Conservation (phyloP, 2,113 vertebrate species). For the Tauraco erythrolophus region DNA sequence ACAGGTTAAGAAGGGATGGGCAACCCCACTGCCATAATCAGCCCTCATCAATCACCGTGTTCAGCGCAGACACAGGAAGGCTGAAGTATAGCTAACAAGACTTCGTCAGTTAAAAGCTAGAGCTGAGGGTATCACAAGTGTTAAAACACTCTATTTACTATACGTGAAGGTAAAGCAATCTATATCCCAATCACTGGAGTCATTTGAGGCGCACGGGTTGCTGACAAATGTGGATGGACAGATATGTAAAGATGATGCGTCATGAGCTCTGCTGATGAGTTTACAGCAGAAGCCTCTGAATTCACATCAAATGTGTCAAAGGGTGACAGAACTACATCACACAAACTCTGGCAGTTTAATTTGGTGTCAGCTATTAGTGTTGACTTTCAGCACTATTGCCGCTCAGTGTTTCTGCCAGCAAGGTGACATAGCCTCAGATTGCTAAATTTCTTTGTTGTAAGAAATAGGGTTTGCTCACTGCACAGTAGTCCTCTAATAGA, state of each 20-base stretch:
- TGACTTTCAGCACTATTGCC: conserved; percentile 67
- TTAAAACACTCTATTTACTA: conserved; percentile 57
- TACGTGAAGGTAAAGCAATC: conserved; percentile 50
- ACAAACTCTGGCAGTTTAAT: conserved; percentile 77
- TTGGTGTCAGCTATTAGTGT: conserved; percentile 78
- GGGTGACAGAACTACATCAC: conserved; percentile 75
- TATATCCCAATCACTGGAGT: conserved; percentile 55
- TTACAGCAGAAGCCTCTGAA: conserved; percentile 70
- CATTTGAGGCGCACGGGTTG: conserved; percentile 14
- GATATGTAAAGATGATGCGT: conserved; percentile 78
- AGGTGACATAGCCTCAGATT: conserved; percentile 73
- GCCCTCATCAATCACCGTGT: conserved; percentile 15
- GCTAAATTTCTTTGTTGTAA: conserved; percentile 74
- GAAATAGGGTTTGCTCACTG: conserved; percentile 60
- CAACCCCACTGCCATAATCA: conserved; percentile 34
- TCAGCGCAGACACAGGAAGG: not conserved
- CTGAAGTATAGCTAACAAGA: conserved; percentile 35
- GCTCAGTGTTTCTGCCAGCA: conserved; percentile 74
- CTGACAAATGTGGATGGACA: conserved; percentile 73
- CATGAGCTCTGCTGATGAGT: conserved; percentile 71
- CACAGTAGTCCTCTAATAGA: conserved; percentile 38
- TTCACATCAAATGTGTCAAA: conserved; percentile 75
- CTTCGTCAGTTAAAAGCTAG: conserved; percentile 31
- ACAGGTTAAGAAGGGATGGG: not conserved
- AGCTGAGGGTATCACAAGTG: conserved; percentile 41